Conservation (phyloP, 2,113 vertebrate genomes). For the Scomber scombrus region DNA sequence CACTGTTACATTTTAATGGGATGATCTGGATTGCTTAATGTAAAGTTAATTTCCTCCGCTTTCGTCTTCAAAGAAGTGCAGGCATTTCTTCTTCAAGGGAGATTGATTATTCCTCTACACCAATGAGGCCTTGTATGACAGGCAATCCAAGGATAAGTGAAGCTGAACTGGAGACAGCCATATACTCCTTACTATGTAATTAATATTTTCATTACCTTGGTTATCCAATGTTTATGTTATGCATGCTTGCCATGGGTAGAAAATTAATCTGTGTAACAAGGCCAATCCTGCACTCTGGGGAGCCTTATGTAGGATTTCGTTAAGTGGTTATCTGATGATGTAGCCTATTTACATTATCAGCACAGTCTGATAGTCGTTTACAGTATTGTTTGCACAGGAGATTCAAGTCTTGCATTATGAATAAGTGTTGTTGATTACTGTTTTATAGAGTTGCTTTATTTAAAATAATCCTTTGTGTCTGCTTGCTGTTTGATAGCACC, state of each 20-base stretch:
- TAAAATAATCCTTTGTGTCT: no score
- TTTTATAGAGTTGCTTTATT: no score
- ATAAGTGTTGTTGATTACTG: no score
- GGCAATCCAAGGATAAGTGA: slow-evolving; percentile 28
- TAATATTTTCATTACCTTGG: slow-evolving; percentile 23
- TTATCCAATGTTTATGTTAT: slow-evolving; percentile 7
- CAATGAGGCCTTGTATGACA: slow-evolving; percentile 55
- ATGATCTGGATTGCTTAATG: slow-evolving; percentile 15
- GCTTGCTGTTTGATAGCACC: background rate
- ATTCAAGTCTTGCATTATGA: background rate
- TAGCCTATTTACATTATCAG: slow-evolving; percentile 8
- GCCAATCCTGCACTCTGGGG: slow-evolving; percentile 6
- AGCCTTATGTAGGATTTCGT: background rate
- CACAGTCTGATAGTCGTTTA: background rate
- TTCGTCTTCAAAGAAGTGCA: slow-evolving; percentile 27
- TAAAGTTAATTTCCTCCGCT: slow-evolving; percentile 44
- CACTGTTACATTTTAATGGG: slow-evolving; percentile 52
- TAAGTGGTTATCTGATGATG: slow-evolving; percentile 22
- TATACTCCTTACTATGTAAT: slow-evolving; percentile 25
- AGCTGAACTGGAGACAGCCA: slow-evolving; percentile 10
- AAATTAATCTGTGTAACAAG: slow-evolving; percentile 35
- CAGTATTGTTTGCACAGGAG: background rate
- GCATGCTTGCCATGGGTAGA: background rate
- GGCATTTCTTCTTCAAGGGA: slow-evolving; percentile 37
- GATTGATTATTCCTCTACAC: slow-evolving; percentile 44